Evolutionary conservation across 2,113 vertebrate species (phyloP).

Genomic region (Cynocephalus volans): DNA sequence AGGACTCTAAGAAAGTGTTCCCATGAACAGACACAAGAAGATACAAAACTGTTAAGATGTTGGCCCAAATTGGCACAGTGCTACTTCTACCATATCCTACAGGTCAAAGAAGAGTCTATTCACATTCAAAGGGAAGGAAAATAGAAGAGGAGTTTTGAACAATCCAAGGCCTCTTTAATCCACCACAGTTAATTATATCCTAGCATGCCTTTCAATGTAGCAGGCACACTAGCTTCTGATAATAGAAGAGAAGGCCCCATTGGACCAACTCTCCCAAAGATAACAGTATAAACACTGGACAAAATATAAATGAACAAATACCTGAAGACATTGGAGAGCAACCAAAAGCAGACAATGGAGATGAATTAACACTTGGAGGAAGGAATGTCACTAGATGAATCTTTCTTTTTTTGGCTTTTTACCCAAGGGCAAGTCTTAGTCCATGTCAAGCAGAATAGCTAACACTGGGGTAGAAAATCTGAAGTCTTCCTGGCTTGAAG

Average conservation of each 20-base stretch:
- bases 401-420: constrained; percentile 3
- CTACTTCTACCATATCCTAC: neutral
- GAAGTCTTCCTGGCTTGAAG: neutral
- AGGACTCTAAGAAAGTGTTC: neutral
- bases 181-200: neutral
- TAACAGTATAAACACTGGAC: neutral
- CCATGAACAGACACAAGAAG: neutral
- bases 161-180: neutral
- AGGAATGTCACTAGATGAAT: neutral
- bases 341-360: neutral
- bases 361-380: neutral
- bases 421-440: neutral
- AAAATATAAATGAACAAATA: constrained; percentile 46
- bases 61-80: neutral
- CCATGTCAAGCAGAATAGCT: neutral
- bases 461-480: neutral
- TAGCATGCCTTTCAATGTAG: neutral
- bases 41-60: neutral
- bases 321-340: neutral
- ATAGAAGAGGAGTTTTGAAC: neutral
- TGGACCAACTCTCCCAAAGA: neutral
- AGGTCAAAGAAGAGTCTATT: neutral
- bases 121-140: neutral
- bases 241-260: neutral
- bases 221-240: neutral